These are phyloP conservation scores for Blastobasis lacticolella DNA, from an alignment of 2,888 invertebrate species.

Conservation along the genomic window DNA sequence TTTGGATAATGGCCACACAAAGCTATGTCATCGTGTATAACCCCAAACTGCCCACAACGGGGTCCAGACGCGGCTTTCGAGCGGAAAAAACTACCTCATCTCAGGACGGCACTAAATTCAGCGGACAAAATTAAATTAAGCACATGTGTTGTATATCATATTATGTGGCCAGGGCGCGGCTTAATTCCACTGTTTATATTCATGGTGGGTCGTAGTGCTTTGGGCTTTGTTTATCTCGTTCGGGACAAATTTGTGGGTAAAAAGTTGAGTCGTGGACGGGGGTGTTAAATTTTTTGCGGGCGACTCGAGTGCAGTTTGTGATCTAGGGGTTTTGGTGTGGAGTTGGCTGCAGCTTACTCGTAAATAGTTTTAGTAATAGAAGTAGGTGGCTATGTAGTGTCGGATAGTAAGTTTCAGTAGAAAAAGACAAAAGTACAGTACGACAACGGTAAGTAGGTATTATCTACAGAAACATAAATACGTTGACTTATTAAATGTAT, in stretches of 20 bases:
- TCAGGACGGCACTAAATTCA: conserved; percentile 34
- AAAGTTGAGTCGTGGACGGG: conserved; percentile 34
- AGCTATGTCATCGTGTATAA: neutral
- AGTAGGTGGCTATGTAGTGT: too few species aligned
- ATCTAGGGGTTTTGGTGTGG: too few species aligned
- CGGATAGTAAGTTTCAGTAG: too few species aligned
- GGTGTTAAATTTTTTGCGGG: conserved; percentile 21
- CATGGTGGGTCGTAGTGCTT: conserved; percentile 47
- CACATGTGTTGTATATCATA: conserved; percentile 57
- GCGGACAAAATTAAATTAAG: conserved; percentile 57
- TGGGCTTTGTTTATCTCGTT: conserved; percentile 54
- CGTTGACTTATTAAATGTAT: too few species aligned
- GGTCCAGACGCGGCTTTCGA: too few species aligned
- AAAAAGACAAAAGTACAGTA: too few species aligned
- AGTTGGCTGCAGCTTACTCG: too few species aligned
- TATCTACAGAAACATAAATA: too few species aligned
- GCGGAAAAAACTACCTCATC: conserved; percentile 24
- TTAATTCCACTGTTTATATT: conserved; percentile 71
- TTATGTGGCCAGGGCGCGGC: conserved; percentile 30
- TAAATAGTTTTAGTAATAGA: too few species aligned
- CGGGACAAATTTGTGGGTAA: conserved; percentile 50
- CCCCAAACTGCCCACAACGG: too few species aligned
- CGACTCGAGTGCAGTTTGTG: neutral
- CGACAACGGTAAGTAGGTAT: too few species aligned
- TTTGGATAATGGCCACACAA: too few species aligned